These are phyloP conservation scores for Mimachlamys varia DNA, from an alignment of 2,888 invertebrate species.

Conservation along the genomic window DNA sequence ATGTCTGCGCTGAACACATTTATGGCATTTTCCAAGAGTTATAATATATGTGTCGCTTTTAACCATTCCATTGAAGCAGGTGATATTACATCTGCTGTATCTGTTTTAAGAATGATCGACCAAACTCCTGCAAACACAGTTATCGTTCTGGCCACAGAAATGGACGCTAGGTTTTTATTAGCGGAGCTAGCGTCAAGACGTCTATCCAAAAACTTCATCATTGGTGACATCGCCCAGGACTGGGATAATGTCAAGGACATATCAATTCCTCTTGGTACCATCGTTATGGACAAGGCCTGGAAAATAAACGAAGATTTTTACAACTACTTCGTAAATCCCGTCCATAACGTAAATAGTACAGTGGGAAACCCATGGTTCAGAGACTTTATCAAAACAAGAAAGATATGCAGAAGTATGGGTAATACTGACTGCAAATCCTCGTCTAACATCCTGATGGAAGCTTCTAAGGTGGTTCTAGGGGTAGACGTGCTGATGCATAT, in stretches of 20 bases:
- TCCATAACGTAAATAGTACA: neutral
- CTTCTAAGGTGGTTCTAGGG: conserved; percentile 63
- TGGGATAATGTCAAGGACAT: conserved; percentile 53
- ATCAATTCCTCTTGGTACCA: conserved; percentile 56
- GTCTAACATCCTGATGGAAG: conserved; percentile 40
- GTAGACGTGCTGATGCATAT: conserved; percentile 67
- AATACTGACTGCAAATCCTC: conserved; percentile 24
- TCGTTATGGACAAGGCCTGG: conserved; percentile 54
- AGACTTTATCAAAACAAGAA: conserved; percentile 45
- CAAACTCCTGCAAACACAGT: conserved; percentile 48
- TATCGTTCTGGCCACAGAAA: conserved; percentile 53
- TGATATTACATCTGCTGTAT: neutral
- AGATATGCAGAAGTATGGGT: conserved; percentile 40
- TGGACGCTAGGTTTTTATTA: conserved; percentile 56
- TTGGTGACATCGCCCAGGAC: conserved; percentile 55
- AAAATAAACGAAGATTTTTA: conserved; percentile 57
- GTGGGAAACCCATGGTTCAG: conserved; percentile 54
- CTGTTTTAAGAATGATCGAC: conserved; percentile 37
- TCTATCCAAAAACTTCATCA: conserved; percentile 57
- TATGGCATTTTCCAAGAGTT: conserved; percentile 50
- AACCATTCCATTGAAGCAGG: conserved; percentile 38
- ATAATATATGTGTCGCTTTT: conserved; percentile 60
- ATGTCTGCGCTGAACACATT: conserved; percentile 51
- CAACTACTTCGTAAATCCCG: conserved; percentile 43
- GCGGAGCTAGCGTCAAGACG: conserved; percentile 50